phyloP scores from a whole-genome alignment of 2,888 invertebrate genomes.

The Drosophila barbarae region DNA sequence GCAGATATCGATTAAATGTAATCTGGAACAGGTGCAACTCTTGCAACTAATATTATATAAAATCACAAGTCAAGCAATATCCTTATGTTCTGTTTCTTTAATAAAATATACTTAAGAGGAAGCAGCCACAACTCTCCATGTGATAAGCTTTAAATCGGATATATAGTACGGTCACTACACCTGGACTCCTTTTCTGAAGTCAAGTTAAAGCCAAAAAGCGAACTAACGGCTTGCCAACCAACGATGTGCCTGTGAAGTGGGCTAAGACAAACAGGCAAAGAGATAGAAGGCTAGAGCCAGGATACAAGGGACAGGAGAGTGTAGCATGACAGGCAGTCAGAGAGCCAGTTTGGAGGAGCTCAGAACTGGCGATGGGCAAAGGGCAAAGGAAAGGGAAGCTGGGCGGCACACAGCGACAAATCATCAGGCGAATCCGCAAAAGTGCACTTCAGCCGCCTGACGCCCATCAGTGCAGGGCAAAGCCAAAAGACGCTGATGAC shows the following conservation, averaged over 20 bases:
- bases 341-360: slow-evolving; percentile 51
- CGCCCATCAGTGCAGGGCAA: slow-evolving; percentile 33
- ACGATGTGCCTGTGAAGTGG: slow-evolving; percentile 43
- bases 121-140: neutral
- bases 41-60: no score
- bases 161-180: slow-evolving; percentile 6
- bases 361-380: neutral
- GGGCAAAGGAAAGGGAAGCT: slow-evolving; percentile 1
- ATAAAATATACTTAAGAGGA: neutral
- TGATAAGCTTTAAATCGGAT: neutral
- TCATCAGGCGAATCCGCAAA: slow-evolving; percentile 64
- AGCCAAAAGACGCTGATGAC: slow-evolving; percentile 60
- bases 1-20: slow-evolving; percentile 2
- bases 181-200: slow-evolving; percentile 1
- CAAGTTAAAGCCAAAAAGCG: slow-evolving; percentile 32
- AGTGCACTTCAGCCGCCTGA: slow-evolving; percentile 62
- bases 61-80: neutral
- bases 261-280: slow-evolving; percentile 58
- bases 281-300: slow-evolving; percentile 35
- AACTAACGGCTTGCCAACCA: slow-evolving; percentile 30
- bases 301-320: slow-evolving; percentile 40
- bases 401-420: slow-evolving; percentile 46
- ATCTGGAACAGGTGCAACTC: neutral
- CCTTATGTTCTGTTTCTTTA: neutral
- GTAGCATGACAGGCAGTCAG: slow-evolving; percentile 41